Evolutionary conservation across 2,888 invertebrate genomes (phyloP).

Genomic region (Nipponacmea schrenckii): DNA sequence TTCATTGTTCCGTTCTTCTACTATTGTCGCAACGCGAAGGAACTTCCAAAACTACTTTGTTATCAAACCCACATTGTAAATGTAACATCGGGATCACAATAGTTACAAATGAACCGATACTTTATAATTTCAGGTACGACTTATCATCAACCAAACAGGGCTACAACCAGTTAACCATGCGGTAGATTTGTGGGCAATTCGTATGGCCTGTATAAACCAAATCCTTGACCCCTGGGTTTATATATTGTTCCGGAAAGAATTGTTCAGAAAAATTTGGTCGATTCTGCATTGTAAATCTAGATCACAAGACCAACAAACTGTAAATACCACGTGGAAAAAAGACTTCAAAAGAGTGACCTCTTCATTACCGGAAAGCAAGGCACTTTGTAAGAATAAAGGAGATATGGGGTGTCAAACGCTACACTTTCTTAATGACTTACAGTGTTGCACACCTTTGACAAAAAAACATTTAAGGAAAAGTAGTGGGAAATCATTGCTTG

Average conservation of each 20-base stretch:
- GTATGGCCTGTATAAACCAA: slow-evolving; percentile 57
- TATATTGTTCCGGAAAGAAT: slow-evolving; percentile 51
- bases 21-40: too few species aligned
- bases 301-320: neutral
- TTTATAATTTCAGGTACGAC: slow-evolving; percentile 39
- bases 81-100: too few species aligned
- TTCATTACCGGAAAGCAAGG: neutral
- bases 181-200: slow-evolving; percentile 50
- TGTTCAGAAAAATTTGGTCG: slow-evolving; percentile 22
- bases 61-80: too few species aligned
- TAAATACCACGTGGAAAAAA: neutral
- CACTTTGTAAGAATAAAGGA: neutral
- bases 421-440: neutral
- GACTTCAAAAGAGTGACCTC: neutral
- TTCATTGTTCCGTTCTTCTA: too few species aligned
- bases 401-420: neutral
- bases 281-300: slow-evolving; percentile 25
- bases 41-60: too few species aligned
- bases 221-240: slow-evolving; percentile 62
- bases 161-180: slow-evolving; percentile 27
- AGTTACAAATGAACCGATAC: neutral
- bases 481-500: neutral
- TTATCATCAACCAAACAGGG: slow-evolving; percentile 42
- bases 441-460: neutral
- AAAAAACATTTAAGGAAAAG: slow-evolving; percentile 1